Conservation (phyloP, 1,140 invertebrate species). For the Drosophila persimilis region DNA sequence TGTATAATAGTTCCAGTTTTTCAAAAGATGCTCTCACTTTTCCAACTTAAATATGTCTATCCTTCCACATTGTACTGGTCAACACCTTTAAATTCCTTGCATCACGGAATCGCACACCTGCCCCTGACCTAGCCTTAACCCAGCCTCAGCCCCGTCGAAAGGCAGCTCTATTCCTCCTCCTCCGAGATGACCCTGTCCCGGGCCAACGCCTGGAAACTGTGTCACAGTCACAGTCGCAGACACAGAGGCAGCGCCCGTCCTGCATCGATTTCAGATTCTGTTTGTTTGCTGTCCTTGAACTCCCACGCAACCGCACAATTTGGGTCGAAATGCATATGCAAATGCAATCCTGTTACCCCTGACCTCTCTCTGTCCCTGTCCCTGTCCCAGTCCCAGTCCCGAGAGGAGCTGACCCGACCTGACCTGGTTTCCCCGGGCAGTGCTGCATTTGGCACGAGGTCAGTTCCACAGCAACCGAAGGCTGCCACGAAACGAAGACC, state of each 20-base stretch:
- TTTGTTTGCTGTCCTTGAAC: conserved; percentile 31
- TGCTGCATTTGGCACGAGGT: conserved; percentile 40
- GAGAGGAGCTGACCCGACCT: conserved; percentile 26
- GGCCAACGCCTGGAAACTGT: conserved; percentile 11
- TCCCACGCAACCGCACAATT: conserved; percentile 18
- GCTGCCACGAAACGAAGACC: conserved; percentile 21
- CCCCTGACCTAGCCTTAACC: too few relatives aligned
- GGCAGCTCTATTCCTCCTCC: too few relatives aligned
- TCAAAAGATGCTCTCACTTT: too few relatives aligned
- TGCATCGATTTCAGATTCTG: conserved; percentile 34
- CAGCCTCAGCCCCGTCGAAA: too few relatives aligned
- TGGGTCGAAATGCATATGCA: conserved; percentile 49
- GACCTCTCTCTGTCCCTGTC: not conserved
- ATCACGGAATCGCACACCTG: too few relatives aligned
- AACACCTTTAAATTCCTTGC: too few relatives aligned
- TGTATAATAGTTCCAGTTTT: too few relatives aligned
- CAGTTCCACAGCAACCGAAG: conserved; percentile 27
- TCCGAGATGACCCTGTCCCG: not conserved
- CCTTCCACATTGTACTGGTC: too few relatives aligned
- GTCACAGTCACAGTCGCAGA: conserved; percentile 26
- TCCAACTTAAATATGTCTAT: too few relatives aligned
- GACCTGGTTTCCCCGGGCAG: conserved; percentile 35
- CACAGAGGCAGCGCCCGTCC: not conserved
- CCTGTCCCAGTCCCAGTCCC: not conserved
- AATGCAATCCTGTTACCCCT: conserved; percentile 27